Conservation (phyloP, 2,888 invertebrate species). For the Dolichopus griseipennis region DNA sequence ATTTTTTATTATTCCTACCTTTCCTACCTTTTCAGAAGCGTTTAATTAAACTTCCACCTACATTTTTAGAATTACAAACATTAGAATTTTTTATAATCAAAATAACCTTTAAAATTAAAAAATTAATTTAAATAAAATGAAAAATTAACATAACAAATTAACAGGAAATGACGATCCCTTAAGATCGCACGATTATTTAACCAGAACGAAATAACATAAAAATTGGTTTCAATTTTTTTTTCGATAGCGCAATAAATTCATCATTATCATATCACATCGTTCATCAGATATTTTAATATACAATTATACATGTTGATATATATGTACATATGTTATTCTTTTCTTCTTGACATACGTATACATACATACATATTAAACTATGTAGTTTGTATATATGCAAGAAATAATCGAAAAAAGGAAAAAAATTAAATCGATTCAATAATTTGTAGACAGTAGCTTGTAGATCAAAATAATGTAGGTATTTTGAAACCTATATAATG, state of each 20-base stretch:
- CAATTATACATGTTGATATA: not conserved
- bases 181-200: conserved; percentile 8
- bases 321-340: no score
- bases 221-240: not conserved
- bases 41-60: conserved; percentile 6
- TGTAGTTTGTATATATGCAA: no score
- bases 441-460: not conserved
- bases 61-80: not conserved
- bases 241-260: conserved; percentile 1
- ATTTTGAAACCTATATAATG: not conserved
- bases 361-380: no score
- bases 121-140: not conserved
- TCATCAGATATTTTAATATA: not conserved
- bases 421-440: not conserved
- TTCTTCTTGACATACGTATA: no score
- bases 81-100: not conserved
- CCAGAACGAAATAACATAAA: conserved; percentile 2
- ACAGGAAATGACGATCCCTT: conserved; percentile 22
- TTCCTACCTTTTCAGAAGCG: not conserved
- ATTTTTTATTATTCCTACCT: no score
- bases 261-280: conserved; percentile 4
- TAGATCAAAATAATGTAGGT: not conserved
- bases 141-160: conserved; percentile 1
- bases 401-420: not conserved
- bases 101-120: not conserved